Conservation (phyloP, 2,888 invertebrate genomes). For the Andrena dorsata region DNA sequence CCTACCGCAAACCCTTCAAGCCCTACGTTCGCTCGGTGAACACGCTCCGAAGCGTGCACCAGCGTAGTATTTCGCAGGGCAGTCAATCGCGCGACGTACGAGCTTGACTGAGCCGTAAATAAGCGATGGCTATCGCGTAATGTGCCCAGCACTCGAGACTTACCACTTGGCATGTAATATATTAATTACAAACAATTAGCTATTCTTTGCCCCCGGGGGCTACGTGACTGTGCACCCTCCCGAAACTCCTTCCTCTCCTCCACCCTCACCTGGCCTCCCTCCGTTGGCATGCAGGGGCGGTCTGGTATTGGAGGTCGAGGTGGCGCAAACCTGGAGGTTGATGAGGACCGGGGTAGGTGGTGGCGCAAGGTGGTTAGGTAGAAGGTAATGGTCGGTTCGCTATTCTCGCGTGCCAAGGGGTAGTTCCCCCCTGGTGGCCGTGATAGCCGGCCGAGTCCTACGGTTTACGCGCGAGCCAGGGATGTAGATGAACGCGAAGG, state of each 20-base stretch:
- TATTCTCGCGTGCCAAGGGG: conserved; percentile 81
- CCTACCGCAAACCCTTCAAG: not conserved
- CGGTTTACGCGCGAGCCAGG: conserved; percentile 68
- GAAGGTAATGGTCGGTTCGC: conserved; percentile 79
- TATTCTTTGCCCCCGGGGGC: conserved; percentile 72
- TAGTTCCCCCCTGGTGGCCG: conserved; percentile 75
- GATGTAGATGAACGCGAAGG: conserved; percentile 20
- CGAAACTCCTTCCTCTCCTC: conserved; percentile 38
- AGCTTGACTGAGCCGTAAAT: conserved; percentile 66
- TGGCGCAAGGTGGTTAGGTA: conserved; percentile 58
- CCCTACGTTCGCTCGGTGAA: not conserved
- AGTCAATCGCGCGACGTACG: conserved; percentile 46
- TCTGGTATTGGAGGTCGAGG: conserved; percentile 45
- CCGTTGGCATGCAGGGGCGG: conserved; percentile 31
- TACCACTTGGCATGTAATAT: conserved; percentile 80
- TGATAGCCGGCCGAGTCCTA: conserved; percentile 52
- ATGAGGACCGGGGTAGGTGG: conserved; percentile 54
- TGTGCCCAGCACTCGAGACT: conserved; percentile 72
- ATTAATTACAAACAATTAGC: conserved; percentile 83
- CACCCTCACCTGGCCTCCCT: conserved; percentile 24
- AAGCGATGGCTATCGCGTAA: conserved; percentile 79
- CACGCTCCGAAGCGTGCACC: not conserved
- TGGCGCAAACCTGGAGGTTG: conserved; percentile 46
- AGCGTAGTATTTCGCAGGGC: not conserved
- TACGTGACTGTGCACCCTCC: conserved; percentile 62